These are phyloP conservation scores for Fundulus diaphanus DNA, from an alignment of 2,797 vertebrate species.

Conservation along the genomic window DNA sequence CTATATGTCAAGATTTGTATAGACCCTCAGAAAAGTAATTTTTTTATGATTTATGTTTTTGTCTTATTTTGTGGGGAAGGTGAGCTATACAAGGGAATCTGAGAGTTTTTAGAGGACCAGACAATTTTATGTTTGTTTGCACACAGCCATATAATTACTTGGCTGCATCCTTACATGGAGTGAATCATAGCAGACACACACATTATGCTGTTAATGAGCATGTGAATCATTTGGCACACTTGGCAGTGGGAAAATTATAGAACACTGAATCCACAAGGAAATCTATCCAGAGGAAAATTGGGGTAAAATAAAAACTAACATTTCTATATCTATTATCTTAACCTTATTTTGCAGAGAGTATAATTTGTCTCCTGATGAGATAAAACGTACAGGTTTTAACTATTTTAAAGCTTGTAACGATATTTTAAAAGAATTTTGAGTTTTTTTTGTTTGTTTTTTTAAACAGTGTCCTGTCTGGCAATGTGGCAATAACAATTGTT, in stretches of 20 bases:
- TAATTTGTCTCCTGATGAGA: background rate
- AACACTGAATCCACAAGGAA: slow-evolving; percentile 20
- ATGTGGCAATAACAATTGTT: no score
- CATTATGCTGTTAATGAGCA: slow-evolving; percentile 60
- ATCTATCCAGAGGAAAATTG: slow-evolving; percentile 9
- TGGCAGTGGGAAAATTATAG: slow-evolving; percentile 23
- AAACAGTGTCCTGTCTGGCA: no score
- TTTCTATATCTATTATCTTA: background rate
- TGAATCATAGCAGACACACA: slow-evolving; percentile 60
- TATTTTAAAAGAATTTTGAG: no score
- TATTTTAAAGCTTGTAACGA: background rate
- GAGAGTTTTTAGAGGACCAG: slow-evolving; percentile 8
- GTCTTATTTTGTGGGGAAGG: background rate
- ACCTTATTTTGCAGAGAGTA: background rate
- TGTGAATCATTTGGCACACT: slow-evolving; percentile 58
- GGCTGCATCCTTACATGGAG: slow-evolving; percentile 50
- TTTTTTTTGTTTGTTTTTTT: no score
- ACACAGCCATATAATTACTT: slow-evolving; percentile 70
- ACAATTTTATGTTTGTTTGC: slow-evolving; percentile 59
- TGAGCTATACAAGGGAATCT: slow-evolving; percentile 5
- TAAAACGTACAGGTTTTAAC: background rate
- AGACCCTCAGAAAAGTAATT: no score
- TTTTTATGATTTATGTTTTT: no score
- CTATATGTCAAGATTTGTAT: no score
- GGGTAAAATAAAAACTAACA: background rate